Evolutionary conservation across 2,797 vertebrate genomes (phyloP), one percentile per base, ranked within the genome.

Genomic region (Limosa lapponica): DNA sequence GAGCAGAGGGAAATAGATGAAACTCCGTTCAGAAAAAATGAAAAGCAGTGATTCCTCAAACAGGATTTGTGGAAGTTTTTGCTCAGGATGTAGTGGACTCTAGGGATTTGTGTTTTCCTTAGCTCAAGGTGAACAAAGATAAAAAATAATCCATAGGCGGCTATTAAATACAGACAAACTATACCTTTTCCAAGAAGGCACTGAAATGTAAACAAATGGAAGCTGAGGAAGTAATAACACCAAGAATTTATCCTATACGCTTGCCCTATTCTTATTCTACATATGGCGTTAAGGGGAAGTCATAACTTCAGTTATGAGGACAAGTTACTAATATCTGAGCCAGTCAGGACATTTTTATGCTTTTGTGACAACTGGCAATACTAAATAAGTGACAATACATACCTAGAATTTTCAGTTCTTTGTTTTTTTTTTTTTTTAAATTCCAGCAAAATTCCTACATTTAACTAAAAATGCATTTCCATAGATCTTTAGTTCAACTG

Each of bases 231-330:
- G 36, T 30, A 74, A 61, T 0, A 54, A 3, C 19, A 52, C 3
- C 23, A 43, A 49, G 5, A 74, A 39, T 30, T 57, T 70, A 32
- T 32, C 43, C 14, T 23, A 27, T 22, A 46, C 32, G 12, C 4
- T 64, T 70, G 1, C 13, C 8, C 37, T 78, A 9, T 64, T 78
- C 6, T 55, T 49, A 64, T 41, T 44, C 23, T 55, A 22, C 2
- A 2, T 34, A 6, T 27, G 14, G 5, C 37, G 6, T 13, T 10
- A 4, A 5, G 2, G 0, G 0, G 3, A 67, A 89, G 3, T 6
- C 19, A 11, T 62, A 58, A 15, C 5, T 72, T 67, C 25, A 54
- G 9, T 30, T 54, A 25, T n/a, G 18, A 57, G 25, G 14, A 71
- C 3, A 79, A 36, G 14, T 19, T 67, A 24, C 28, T 36, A 43